Percentiles rank a stretch among this genome's conserved stretches.
Evolutionary conservation across 1,140 invertebrate genomes (phyloP).

Genomic region (Maniola jurtina): DNA sequence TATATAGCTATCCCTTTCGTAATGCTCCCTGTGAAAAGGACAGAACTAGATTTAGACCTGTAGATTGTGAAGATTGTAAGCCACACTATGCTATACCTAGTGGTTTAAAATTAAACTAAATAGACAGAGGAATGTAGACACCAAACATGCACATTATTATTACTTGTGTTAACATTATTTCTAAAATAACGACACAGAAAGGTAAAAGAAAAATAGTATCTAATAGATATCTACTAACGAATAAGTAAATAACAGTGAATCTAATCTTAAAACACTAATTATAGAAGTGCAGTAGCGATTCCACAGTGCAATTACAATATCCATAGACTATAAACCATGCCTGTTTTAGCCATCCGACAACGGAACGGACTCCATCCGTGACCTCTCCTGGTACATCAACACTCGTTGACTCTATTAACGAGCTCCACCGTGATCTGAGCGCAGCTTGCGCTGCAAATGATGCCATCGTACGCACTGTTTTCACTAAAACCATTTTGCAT

Average conservation of each 20-base stretch:
- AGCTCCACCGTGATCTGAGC: slow-evolving; percentile 82
- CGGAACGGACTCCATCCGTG: slow-evolving; percentile 82
- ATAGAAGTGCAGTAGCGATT: background rate
- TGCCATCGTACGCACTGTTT: slow-evolving; percentile 76
- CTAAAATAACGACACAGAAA: no score
- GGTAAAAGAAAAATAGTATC: background rate
- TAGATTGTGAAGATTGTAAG: no score
- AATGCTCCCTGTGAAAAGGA: no score
- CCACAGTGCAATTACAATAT: background rate
- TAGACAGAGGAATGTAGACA: no score
- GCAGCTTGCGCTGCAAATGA: slow-evolving; percentile 83
- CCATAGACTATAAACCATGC: slow-evolving; percentile 59
- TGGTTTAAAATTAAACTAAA: no score
- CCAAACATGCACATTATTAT: no score
- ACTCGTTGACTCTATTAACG: slow-evolving; percentile 82
- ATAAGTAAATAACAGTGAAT: background rate
- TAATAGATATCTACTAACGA: background rate
- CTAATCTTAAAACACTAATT: background rate
- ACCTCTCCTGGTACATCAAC: slow-evolving; percentile 84
- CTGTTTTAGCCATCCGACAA: slow-evolving; percentile 89
- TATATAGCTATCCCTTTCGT: no score
- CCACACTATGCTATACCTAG: no score
- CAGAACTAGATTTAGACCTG: no score
- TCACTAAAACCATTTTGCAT: slow-evolving; percentile 58
- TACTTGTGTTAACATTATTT: no score